These are phyloP conservation scores for Phrynocephalus guinanensis DNA, from an alignment of 2,797 vertebrate species.

Conservation along the genomic window DNA sequence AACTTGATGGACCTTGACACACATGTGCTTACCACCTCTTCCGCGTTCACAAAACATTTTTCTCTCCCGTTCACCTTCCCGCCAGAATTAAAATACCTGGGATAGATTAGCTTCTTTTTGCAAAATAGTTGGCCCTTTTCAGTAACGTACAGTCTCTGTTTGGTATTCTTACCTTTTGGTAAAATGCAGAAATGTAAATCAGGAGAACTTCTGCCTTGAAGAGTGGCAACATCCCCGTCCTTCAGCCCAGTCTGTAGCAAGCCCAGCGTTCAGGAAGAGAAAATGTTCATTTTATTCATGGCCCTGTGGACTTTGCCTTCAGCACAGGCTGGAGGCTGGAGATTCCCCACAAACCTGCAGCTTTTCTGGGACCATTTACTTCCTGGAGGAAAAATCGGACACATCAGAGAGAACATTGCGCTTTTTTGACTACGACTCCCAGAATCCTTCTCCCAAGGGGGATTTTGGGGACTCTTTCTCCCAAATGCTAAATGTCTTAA, in stretches of 20 bases:
- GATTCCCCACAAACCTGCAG: background rate
- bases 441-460: too few species aligned
- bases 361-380: background rate
- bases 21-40: too few species aligned
- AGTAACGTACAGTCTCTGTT: too few species aligned
- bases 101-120: background rate
- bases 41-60: too few species aligned
- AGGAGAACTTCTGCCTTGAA: background rate
- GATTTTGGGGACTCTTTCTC: too few species aligned
- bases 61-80: too few species aligned
- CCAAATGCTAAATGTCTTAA: too few species aligned
- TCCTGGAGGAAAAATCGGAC: background rate
- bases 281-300: background rate
- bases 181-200: background rate
- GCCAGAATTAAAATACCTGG: background rate
- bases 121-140: background rate
- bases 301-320: slow-evolving; percentile 22
- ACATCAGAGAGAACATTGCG: too few species aligned
- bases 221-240: background rate
- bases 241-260: background rate
- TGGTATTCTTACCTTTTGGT: slow-evolving; percentile 1
- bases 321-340: background rate
- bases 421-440: too few species aligned
- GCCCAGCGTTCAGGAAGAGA: background rate
- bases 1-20: too few species aligned